Base-by-base conservation (phyloP, 2,888 invertebrate genomes). In the Gastrophysa polygoni region DNA sequence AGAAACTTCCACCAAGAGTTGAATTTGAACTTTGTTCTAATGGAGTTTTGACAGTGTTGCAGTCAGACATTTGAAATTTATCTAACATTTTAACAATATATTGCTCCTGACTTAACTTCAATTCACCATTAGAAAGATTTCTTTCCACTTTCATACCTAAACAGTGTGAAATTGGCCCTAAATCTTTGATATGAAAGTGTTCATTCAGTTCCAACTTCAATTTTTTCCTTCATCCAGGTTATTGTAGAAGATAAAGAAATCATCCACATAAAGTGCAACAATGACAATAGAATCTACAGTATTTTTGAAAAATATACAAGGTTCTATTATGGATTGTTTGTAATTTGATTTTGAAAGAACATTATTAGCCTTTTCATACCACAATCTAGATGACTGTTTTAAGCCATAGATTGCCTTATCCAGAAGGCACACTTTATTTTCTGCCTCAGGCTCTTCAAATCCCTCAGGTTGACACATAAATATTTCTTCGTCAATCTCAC, bases 361-460 rank as follows among this genome's bases (percentile, higher is more conserved):
- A 51, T 59, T 47, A 14, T 59, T 10, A 38, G 59, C 67, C 38
- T 62, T 62, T 51, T 68, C 52, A 61, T 68, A 59, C 72, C 72
- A 74, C 10, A 67, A 62, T 51, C 69, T 63, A 10, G 71, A 64
- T 3, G 66, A 61, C 38, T 68, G 67, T 50, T 68, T 68, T 5
- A 67, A 58, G 6, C 69, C 69, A 52, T 66, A 70, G 66, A 55
- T 68, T 21, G 62, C 68, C 57, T 71, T 71, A 21, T 72, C 69
- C 61, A 73, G 60, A 48, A 63, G 56, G 47, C 67, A 70, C 14
- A 70, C 57, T 49, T 57, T 50, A 57, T 57, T 48, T 49, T 61
- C 46, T 50, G 59, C 64, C 18, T 18, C 20, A 44, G 61, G 61
- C n/a, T 61, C 61, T 11, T 44, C 28, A 58, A 57, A 48, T 17